These are phyloP conservation scores for Typhlichthys eigenmanni DNA, from an alignment of 2,797 vertebrate species.

Conservation along the genomic window DNA sequence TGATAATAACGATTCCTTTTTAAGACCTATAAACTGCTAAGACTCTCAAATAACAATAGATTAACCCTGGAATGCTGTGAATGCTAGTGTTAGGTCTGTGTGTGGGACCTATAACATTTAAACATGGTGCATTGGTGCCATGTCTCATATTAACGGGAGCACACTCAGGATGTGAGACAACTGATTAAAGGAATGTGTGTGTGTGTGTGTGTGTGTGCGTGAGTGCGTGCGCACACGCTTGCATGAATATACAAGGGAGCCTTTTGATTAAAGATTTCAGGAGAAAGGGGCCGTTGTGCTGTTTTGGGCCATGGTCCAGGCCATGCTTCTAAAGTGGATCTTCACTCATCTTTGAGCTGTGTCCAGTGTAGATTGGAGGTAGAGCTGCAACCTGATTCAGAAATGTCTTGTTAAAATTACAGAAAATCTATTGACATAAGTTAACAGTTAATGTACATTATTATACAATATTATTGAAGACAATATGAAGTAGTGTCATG, in stretches of 20 bases:
- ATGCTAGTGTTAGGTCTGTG: constrained; percentile 60
- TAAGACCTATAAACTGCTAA: not conserved
- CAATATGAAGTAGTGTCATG: too few species aligned
- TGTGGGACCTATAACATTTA: constrained; percentile 72
- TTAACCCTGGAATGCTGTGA: constrained; percentile 67
- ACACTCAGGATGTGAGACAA: constrained; percentile 67
- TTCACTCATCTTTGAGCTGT: constrained; percentile 51
- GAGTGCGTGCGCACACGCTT: not conserved
- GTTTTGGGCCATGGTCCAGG: constrained; percentile 52
- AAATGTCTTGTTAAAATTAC: too few species aligned
- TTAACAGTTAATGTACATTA: too few species aligned
- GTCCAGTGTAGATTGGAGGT: constrained; percentile 44
- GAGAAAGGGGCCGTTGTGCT: constrained; percentile 61
- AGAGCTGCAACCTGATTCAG: too few species aligned
- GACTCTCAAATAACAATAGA: constrained; percentile 58
- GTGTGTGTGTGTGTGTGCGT: constrained; percentile 2
- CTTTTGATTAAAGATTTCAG: constrained; percentile 42
- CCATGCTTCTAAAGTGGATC: constrained; percentile 52
- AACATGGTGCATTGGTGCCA: constrained; percentile 55
- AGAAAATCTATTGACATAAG: too few species aligned
- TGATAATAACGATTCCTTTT: not conserved
- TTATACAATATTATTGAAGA: too few species aligned
- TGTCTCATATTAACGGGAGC: constrained; percentile 34
- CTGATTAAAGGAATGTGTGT: constrained; percentile 52
- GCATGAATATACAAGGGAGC: constrained; percentile 32